Conservation (phyloP, 2,888 invertebrate species). For the Ophioninae sp. region DNA sequence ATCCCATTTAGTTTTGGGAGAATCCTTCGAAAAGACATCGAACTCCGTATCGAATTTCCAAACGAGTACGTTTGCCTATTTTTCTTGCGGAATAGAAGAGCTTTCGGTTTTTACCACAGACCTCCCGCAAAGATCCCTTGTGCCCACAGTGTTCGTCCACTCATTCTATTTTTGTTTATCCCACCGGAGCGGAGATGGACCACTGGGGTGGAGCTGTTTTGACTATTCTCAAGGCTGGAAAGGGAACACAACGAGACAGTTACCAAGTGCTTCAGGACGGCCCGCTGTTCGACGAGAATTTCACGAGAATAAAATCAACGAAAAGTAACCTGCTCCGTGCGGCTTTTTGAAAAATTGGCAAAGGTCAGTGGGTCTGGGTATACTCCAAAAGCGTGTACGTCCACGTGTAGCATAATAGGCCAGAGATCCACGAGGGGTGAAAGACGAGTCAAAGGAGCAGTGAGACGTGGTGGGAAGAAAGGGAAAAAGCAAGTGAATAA, state of each 20-base stretch:
- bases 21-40: neutral
- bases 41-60: slow-evolving; percentile 5
- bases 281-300: slow-evolving; percentile 53
- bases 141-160: slow-evolving; percentile 64
- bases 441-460: slow-evolving; percentile 36
- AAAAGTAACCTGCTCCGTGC: slow-evolving; percentile 45
- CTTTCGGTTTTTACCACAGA: slow-evolving; percentile 27
- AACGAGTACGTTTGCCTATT: neutral
- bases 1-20: neutral
- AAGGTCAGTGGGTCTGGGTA: slow-evolving; percentile 59
- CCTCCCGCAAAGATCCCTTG: slow-evolving; percentile 59
- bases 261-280: slow-evolving; percentile 23
- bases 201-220: slow-evolving; percentile 74
- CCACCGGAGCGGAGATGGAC: slow-evolving; percentile 60
- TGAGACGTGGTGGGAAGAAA: slow-evolving; percentile 32
- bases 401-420: slow-evolving; percentile 11
- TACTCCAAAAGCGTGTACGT: slow-evolving; percentile 22
- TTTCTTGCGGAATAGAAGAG: neutral
- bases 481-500: slow-evolving; percentile 42
- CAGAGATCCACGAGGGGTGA: slow-evolving; percentile 14
- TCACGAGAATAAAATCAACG: slow-evolving; percentile 35
- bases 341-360: slow-evolving; percentile 56
- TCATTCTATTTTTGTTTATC: slow-evolving; percentile 59
- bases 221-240: slow-evolving; percentile 70
- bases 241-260: slow-evolving; percentile 34